Conservation (phyloP, 1,140 invertebrate genomes). For the Bicyclus anynana region DNA sequence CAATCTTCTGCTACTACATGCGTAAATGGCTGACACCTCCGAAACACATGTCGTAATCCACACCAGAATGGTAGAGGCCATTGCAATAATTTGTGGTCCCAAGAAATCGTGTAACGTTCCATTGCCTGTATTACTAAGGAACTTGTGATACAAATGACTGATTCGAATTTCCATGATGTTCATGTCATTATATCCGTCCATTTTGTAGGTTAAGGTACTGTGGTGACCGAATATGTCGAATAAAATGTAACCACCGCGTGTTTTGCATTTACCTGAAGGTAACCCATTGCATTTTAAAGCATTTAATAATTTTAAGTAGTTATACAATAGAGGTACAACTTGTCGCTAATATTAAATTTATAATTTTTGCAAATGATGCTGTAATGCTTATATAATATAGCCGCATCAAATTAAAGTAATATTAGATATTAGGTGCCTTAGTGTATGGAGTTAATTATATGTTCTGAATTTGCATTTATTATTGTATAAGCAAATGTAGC, state of each 20-base stretch:
- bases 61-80: conserved; percentile 17
- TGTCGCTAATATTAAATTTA: conserved; percentile 22
- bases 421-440: conserved; percentile 2
- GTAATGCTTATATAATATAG: conserved; percentile 19
- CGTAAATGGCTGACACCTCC: conserved; percentile 91
- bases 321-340: conserved; percentile 38
- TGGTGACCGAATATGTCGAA: conserved; percentile 47
- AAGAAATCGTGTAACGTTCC: conserved; percentile 24
- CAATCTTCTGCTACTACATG: conserved; percentile 93
- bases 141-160: conserved; percentile 67
- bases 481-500: conserved; percentile 19
- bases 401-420: conserved; percentile 12
- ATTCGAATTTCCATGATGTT: conserved; percentile 32
- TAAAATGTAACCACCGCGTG: conserved; percentile 62
- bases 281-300: conserved; percentile 69
- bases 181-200: conserved; percentile 49
- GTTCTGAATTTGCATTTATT: conserved; percentile 38
- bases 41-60: conserved; percentile 85
- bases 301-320: conserved; percentile 66
- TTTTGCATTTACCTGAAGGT: conserved; percentile 56
- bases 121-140: conserved; percentile 39
- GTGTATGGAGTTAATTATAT: conserved; percentile 6
- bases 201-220: conserved; percentile 32
- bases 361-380: conserved; percentile 8
- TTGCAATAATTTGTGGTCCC: conserved; percentile 17